A percentile compares a stretch with the other conserved stretches of the same genome.
These are phyloP conservation scores for Jordanella pulchra DNA, from an alignment of 2,797 vertebrate species.

Conservation along the genomic window DNA sequence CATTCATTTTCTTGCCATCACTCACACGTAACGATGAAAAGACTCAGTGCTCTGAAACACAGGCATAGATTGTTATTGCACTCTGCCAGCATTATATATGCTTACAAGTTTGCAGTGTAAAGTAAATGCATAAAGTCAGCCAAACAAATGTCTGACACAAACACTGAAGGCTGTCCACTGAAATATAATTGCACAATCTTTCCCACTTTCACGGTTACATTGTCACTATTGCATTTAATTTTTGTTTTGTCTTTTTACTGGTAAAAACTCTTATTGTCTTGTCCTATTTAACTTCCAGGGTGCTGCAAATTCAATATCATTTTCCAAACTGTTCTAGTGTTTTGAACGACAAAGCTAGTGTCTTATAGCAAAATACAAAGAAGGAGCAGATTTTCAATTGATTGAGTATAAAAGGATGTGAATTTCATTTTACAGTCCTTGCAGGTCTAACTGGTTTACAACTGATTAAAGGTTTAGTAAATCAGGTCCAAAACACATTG, in stretches of 20 bases:
- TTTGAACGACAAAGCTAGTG: conserved; percentile 7
- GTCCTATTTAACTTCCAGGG: background rate
- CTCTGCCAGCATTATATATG: conserved; percentile 16
- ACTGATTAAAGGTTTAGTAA: background rate
- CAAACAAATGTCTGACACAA: conserved; percentile 17
- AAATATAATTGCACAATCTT: conserved; percentile 7
- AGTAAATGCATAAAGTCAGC: conserved; percentile 27
- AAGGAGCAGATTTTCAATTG: conserved; percentile 9
- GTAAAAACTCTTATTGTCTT: background rate
- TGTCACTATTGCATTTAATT: background rate
- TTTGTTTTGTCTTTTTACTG: conserved; percentile 1
- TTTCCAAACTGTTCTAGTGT: conserved; percentile 12
- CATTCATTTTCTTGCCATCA: conserved; percentile 38
- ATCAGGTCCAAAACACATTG: background rate
- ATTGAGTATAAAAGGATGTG: conserved; percentile 10
- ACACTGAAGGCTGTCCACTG: background rate
- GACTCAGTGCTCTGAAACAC: conserved; percentile 1
- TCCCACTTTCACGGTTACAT: background rate
- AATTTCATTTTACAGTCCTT: conserved; percentile 1
- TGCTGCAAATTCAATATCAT: conserved; percentile 7
- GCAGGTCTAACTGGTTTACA: background rate
- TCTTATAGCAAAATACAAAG: background rate
- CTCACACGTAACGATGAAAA: conserved; percentile 12
- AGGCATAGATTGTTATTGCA: conserved; percentile 29
- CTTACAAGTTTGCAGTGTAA: conserved; percentile 10